Conservation (phyloP, 2,797 vertebrate species). For the Zalophus californianus region DNA sequence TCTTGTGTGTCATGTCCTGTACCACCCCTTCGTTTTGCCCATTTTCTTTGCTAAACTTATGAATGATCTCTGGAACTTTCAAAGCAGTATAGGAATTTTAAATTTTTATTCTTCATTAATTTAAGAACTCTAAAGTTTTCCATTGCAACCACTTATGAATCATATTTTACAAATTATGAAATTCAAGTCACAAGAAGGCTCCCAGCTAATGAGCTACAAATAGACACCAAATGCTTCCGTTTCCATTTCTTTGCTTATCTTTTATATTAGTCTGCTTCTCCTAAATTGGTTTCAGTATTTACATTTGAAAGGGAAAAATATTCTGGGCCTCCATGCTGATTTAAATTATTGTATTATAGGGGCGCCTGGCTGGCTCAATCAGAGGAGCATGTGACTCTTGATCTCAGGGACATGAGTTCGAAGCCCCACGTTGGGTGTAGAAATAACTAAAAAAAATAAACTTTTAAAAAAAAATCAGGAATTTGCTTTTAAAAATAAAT, state of each 20-base stretch:
- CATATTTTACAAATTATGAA: conserved; percentile 10
- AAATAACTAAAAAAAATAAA: not conserved
- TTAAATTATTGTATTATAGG: not conserved
- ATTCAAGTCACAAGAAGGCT: not conserved
- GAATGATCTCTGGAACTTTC: conserved; percentile 28
- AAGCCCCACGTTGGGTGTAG: not conserved
- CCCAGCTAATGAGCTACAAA: not conserved
- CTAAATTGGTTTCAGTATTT: conserved; percentile 17
- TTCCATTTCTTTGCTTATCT: not conserved
- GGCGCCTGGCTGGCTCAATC: not conserved
- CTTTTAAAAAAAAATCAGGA: not conserved
- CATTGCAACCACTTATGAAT: not conserved
- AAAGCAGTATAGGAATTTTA: not conserved
- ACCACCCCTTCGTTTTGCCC: not conserved
- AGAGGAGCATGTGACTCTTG: not conserved
- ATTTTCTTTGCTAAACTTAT: not conserved
- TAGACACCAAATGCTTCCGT: not conserved
- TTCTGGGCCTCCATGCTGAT: not conserved
- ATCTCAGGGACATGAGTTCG: not conserved
- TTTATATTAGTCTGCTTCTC: not conserved
- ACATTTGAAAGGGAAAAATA: not conserved
- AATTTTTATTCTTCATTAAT: not conserved
- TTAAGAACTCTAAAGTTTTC: not conserved
- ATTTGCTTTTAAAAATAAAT: not conserved
- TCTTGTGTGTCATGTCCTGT: not conserved